These are phyloP conservation scores for Protaetia brevitarsis DNA, from an alignment of 1,140 invertebrate genomes.

Conservation along the genomic window DNA sequence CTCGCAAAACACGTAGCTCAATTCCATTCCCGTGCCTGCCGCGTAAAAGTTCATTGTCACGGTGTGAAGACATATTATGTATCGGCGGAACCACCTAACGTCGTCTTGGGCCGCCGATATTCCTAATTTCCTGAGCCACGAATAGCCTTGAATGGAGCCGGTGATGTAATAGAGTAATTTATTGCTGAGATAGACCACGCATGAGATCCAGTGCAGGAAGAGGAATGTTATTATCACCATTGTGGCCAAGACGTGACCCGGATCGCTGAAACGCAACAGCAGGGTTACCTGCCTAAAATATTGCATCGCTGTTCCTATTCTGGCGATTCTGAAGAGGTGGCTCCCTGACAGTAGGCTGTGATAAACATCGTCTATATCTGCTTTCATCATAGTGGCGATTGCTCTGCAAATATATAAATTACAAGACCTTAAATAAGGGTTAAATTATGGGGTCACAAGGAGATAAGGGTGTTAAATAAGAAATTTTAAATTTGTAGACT, in stretches of 20 bases:
- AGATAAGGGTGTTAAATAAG: too few relatives aligned
- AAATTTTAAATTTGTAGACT: too few relatives aligned
- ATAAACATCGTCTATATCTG: constrained; percentile 1
- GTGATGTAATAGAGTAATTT: constrained; percentile 16
- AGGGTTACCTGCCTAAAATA: neutral
- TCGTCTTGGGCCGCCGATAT: neutral
- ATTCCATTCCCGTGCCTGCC: neutral
- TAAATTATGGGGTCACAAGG: too few relatives aligned
- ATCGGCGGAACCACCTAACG: neutral
- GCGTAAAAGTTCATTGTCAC: neutral
- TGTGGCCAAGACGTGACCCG: neutral
- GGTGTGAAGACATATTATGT: neutral
- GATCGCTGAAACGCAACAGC: constrained; percentile 3
- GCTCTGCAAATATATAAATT: neutral
- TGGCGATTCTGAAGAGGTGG: neutral
- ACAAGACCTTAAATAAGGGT: too few relatives aligned
- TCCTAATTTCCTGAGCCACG: constrained; percentile 18
- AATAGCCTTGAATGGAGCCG: neutral
- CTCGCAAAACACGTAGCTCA: neutral
- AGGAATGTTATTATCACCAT: constrained; percentile 18
- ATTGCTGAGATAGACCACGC: constrained; percentile 20
- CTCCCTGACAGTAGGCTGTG: neutral
- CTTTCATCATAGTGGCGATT: neutral
- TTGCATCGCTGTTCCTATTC: constrained; percentile 16
- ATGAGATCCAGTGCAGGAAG: constrained; percentile 29